A percentile compares a stretch with the other conserved stretches of the same genome.
Conservation (phyloP, 2,797 vertebrate genomes). For the Hoplostethus atlanticus region DNA sequence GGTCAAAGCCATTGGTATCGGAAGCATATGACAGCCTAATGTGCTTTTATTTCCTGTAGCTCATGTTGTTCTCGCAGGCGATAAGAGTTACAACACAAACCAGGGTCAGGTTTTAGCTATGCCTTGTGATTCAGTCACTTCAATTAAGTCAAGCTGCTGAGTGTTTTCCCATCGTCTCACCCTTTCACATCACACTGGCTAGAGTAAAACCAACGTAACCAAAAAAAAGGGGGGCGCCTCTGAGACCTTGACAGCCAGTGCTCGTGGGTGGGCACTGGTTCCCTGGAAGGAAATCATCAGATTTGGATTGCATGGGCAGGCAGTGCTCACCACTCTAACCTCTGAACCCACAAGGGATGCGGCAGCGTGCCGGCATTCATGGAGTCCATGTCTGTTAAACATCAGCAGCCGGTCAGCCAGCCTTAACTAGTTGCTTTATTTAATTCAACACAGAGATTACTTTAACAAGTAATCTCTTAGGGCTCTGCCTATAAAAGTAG, state of each 20-base stretch:
- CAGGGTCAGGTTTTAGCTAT: slow-evolving; percentile 39
- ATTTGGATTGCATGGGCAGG: slow-evolving; percentile 65
- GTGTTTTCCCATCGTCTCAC: slow-evolving; percentile 29
- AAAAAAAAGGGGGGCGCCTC: slow-evolving; percentile 32
- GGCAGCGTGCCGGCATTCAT: slow-evolving; percentile 54
- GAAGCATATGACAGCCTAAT: slow-evolving; percentile 57
- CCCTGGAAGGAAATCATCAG: slow-evolving; percentile 61
- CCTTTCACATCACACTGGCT: slow-evolving; percentile 40
- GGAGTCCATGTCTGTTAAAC: slow-evolving; percentile 69
- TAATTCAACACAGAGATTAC: slow-evolving; percentile 73
- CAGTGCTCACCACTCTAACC: slow-evolving; percentile 66
- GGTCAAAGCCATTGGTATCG: slow-evolving; percentile 35
- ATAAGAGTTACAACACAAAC: slow-evolving; percentile 35
- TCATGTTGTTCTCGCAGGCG: slow-evolving; percentile 16
- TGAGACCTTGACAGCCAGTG: slow-evolving; percentile 50
- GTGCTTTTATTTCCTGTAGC: slow-evolving; percentile 58
- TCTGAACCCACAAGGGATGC: slow-evolving; percentile 67
- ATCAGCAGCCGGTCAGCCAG: slow-evolving; percentile 56
- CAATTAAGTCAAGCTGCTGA: slow-evolving; percentile 21
- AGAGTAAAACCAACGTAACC: slow-evolving; percentile 56
- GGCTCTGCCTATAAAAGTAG: slow-evolving; percentile 64
- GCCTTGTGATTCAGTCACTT: background rate
- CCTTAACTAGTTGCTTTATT: slow-evolving; percentile 69
- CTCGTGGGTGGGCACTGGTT: slow-evolving; percentile 70
- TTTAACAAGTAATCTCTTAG: slow-evolving; percentile 74